phyloP scores from a whole-genome alignment of 37 sponge, comb jelly and placozoan genomes.

The Halisarca cf. caerulea region DNA sequence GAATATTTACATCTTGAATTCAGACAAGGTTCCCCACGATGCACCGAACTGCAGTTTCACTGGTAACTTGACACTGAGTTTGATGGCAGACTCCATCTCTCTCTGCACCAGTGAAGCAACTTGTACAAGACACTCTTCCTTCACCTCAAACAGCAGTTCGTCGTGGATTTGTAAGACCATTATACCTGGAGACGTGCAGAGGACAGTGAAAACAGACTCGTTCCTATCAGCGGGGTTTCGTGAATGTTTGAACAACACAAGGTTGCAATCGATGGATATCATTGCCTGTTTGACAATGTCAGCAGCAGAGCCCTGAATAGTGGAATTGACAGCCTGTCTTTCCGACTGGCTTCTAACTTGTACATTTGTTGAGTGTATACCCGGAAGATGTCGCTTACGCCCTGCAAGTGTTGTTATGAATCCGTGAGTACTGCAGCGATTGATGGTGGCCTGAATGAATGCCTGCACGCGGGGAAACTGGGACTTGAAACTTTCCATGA shows the following conservation, averaged over 20 bases:
- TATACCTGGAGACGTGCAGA: conserved; percentile 18
- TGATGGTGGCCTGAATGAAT: conserved; percentile 71
- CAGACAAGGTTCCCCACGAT: conserved; percentile 78
- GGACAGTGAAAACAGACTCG: neutral
- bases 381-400: conserved; percentile 79
- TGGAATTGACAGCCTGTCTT: conserved; percentile 93
- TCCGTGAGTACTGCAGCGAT: conserved; percentile 66
- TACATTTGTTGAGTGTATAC: conserved; percentile 62
- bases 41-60: conserved; percentile 79
- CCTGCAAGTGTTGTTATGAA: conserved; percentile 76
- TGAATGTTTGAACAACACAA: neutral
- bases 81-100: conserved; percentile 86
- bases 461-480: conserved; percentile 68
- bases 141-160: conserved; percentile 91
- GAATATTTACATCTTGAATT: neutral
- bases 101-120: conserved; percentile 69
- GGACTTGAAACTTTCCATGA: conserved; percentile 87
- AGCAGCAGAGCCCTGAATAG: conserved; percentile 94
- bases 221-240: neutral
- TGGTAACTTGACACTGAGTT: conserved; percentile 73
- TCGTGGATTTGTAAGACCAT: conserved; percentile 93
- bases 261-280: conserved; percentile 69
- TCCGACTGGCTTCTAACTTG: conserved; percentile 79
- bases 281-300: conserved; percentile 96
- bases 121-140: conserved; percentile 28